These are phyloP conservation scores for Latrodectus geometricus DNA, from an alignment of 1,140 invertebrate genomes.

Conservation along the genomic window DNA sequence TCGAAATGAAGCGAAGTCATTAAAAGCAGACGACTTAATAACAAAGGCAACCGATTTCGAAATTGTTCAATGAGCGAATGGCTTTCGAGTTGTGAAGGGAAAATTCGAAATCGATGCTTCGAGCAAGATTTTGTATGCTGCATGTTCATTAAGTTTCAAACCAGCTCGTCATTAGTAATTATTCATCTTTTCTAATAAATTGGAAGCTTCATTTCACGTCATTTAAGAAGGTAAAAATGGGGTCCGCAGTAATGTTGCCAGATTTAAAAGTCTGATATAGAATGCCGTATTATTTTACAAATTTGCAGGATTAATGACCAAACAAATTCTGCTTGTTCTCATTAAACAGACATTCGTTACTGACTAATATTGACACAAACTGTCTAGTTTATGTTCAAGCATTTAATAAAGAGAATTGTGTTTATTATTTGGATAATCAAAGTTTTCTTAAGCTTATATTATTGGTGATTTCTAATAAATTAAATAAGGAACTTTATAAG, in stretches of 20 bases:
- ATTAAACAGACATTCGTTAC: too few relatives aligned
- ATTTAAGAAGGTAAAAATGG: constrained; percentile 15
- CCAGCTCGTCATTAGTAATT: constrained; percentile 35
- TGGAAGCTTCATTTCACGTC: constrained; percentile 32
- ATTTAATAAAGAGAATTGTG: too few relatives aligned
- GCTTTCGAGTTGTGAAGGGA: not conserved
- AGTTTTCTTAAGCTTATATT: too few relatives aligned
- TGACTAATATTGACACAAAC: too few relatives aligned
- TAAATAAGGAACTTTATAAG: too few relatives aligned
- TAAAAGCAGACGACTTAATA: constrained; percentile 1
- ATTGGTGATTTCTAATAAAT: too few relatives aligned
- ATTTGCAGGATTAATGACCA: too few relatives aligned
- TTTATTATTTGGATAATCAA: too few relatives aligned
- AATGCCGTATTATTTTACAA: not conserved
- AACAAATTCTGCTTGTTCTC: too few relatives aligned
- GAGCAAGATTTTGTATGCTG: not conserved
- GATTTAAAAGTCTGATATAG: not conserved
- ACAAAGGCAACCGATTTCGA: constrained; percentile 7
- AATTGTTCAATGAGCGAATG: not conserved
- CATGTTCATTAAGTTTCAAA: constrained; percentile 26
- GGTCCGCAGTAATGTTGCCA: not conserved
- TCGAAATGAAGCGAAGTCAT: constrained; percentile 9
- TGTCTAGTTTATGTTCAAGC: too few relatives aligned
- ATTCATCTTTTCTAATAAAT: constrained; percentile 40
- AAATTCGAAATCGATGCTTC: constrained; percentile 33